Evolutionary conservation across 2,797 vertebrate species (phyloP).

Genomic region (Pseudopleuronectes americanus): DNA sequence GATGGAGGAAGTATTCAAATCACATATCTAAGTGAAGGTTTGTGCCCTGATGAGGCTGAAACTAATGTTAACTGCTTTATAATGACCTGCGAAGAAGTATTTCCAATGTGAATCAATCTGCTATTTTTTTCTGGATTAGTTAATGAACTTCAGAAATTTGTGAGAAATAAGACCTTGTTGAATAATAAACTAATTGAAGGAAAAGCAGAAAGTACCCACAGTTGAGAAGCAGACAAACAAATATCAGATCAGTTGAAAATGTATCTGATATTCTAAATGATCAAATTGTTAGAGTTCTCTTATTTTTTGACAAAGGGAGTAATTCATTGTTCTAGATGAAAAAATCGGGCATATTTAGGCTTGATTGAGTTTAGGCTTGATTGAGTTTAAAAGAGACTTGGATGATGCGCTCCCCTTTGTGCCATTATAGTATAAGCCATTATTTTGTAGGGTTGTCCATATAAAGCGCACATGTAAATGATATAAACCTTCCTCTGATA

Average conservation of each 20-base stretch:
- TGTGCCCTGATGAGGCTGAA: not conserved
- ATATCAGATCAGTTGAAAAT: too few relatives aligned
- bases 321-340: too few relatives aligned
- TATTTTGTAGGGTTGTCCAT: too few relatives aligned
- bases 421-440: too few relatives aligned
- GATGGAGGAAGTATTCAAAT: not conserved
- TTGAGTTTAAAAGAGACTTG: too few relatives aligned
- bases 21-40: not conserved
- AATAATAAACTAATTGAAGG: not conserved
- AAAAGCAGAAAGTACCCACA: not conserved
- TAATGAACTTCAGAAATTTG: not conserved
- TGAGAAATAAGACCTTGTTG: not conserved
- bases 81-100: not conserved
- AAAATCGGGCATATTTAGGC: too few relatives aligned
- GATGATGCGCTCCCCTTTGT: too few relatives aligned
- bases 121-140: not conserved
- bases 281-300: too few relatives aligned
- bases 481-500: conserved; percentile 48
- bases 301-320: too few relatives aligned
- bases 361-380: too few relatives aligned
- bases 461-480: conserved; percentile 43
- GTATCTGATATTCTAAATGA: too few relatives aligned
- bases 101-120: not conserved
- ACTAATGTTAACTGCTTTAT: not conserved
- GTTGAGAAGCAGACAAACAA: too few relatives aligned